Percentiles rank a stretch among this genome's conserved stretches.
These are phyloP conservation scores for Chrysodeixis includens DNA, from an alignment of 2,888 invertebrate genomes.

Conservation along the genomic window DNA sequence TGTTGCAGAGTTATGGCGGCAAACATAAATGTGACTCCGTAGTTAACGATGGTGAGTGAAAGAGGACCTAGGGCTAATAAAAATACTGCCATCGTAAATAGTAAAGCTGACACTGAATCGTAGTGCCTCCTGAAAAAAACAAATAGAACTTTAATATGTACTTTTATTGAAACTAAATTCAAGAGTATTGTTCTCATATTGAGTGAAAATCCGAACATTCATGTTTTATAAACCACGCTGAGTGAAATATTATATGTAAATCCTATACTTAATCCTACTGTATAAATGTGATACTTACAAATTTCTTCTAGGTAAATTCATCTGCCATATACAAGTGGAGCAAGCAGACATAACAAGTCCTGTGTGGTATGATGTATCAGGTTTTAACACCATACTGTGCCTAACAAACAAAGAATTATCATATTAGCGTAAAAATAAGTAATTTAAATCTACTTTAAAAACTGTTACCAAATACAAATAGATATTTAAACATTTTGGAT, in stretches of 20 bases:
- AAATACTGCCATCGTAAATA: conserved; percentile 88
- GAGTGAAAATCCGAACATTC: no score
- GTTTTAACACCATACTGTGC: conserved; percentile 86
- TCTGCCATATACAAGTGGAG: conserved; percentile 91
- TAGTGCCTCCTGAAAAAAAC: conserved; percentile 84
- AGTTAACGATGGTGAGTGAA: conserved; percentile 90
- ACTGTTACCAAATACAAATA: no score
- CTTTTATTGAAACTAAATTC: no score
- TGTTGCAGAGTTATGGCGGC: conserved; percentile 89
- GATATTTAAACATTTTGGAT: no score
- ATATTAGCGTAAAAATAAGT: no score
- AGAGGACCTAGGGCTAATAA: conserved; percentile 90
- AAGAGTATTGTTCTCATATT: no score
- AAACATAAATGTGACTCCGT: conserved; percentile 88
- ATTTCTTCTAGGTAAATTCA: conserved; percentile 90
- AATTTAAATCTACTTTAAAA: no score
- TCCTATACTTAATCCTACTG: no score
- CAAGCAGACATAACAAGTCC: conserved; percentile 89
- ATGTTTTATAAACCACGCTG: no score
- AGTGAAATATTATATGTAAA: no score
- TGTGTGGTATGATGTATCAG: conserved; percentile 90
- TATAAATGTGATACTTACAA: conserved; percentile 86
- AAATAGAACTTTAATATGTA: neutral
- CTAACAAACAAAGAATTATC: conserved; percentile 71
- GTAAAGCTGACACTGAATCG: conserved; percentile 78